These are phyloP conservation scores for Melieria crassipennis DNA, from an alignment of 2,888 invertebrate genomes.

Conservation along the genomic window DNA sequence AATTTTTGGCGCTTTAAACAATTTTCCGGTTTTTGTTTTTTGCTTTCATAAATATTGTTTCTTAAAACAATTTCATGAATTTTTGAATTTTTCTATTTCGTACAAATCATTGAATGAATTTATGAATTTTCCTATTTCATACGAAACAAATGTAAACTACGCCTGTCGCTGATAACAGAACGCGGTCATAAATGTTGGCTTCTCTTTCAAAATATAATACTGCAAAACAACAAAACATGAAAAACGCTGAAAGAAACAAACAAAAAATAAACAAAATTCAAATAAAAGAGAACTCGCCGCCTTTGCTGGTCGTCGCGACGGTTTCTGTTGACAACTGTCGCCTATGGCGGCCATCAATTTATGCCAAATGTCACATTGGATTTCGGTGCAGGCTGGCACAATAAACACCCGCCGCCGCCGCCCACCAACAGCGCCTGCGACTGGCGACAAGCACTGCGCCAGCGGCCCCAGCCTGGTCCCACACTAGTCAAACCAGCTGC, in stretches of 20 bases:
- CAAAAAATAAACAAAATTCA: not conserved
- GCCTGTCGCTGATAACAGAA: no score
- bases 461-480: not conserved
- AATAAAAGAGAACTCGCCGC: constrained; percentile 1
- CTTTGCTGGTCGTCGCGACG: constrained; percentile 10
- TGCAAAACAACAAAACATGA: not conserved
- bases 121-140: not conserved
- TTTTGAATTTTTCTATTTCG: not conserved
- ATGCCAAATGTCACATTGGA: constrained; percentile 20
- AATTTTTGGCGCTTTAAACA: no score
- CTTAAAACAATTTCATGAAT: not conserved
- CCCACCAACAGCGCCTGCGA: no score
- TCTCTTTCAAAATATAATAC: not conserved
- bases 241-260: constrained; percentile 1
- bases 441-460: no score
- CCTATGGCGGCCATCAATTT: constrained; percentile 21
- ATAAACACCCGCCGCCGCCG: no score
- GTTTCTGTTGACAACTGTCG: constrained; percentile 11
- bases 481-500: not conserved
- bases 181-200: not conserved
- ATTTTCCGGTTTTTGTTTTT: no score
- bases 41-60: no score
- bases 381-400: not conserved
- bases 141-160: not conserved
- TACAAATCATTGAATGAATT: not conserved